phyloP scores from a whole-genome alignment of 1,140 invertebrate species.

The Delia radicum region DNA sequence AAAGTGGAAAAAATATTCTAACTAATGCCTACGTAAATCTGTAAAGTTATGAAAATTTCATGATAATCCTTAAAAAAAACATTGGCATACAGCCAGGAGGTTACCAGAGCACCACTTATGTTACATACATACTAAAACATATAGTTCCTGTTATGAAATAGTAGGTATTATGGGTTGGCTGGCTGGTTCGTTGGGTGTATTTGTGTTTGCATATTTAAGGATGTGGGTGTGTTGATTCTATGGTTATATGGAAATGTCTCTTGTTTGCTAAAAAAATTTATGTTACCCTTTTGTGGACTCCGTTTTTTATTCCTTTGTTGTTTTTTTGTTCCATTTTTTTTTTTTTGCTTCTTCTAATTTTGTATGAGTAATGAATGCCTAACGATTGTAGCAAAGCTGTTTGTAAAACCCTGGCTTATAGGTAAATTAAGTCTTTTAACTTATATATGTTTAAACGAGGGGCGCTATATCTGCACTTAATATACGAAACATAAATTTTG shows the following conservation, averaged over 20 bases:
- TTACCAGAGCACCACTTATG: not conserved
- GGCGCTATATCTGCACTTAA: not conserved
- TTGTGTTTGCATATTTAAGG: too few relatives aligned
- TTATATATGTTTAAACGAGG: not conserved
- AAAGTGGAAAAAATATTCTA: not conserved
- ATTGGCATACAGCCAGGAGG: not conserved
- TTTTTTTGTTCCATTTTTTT: not conserved
- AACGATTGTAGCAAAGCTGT: conserved; percentile 6
- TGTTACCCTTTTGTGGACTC: not conserved
- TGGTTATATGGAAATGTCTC: not conserved
- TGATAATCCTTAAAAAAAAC: conserved; percentile 13
- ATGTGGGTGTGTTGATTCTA: not conserved
- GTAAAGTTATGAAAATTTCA: conserved; percentile 22
- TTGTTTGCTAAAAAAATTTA: not conserved
- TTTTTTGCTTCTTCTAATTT: not conserved
- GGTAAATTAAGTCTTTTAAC: conserved; percentile 15
- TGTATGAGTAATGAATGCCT: conserved; percentile 7
- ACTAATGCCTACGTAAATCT: conserved; percentile 19
- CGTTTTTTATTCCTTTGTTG: not conserved
- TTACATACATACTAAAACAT: not conserved
- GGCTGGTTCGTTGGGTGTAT: too few relatives aligned
- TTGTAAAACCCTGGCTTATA: conserved; percentile 15
- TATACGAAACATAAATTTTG: not conserved
- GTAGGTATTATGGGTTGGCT: not conserved
- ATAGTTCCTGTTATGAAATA: not conserved